Base-by-base conservation (phyloP, 2,888 invertebrate genomes). In the Psylliodes chrysocephalus region DNA sequence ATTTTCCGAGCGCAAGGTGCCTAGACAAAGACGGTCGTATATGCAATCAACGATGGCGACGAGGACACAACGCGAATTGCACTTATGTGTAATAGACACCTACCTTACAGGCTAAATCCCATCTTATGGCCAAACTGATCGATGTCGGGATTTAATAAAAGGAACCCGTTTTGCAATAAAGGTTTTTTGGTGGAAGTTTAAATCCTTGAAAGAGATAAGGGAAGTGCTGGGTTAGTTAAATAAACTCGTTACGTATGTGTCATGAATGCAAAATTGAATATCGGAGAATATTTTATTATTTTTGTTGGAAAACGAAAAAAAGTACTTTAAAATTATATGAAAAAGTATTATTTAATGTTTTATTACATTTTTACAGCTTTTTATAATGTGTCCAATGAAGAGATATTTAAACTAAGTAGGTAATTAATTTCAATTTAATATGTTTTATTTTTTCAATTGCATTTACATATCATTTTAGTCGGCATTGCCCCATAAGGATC, bases 101-200 rank as follows among this genome's bases (percentile, higher is more conserved):
- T 75, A 71, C 72, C 71, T 73, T 71, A 70, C 71, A 67, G 70
- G 68, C 71, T 73, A 74, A 78, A 78, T 77, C 76, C 77, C 70
- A 55, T 66, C 68, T 76, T 78, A 78, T 75, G 73, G 75, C 70
- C 74, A 66, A 72, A 70, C 75, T 79, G 79, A 79, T 79, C 76
- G 77, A 79, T 78, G 77, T 74, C 64, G 69, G 77, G 78, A 78
- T 78, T 80, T 79, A 78, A 79, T 78, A 78, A 77, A 78, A 78
- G 75, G 73, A 70, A 75, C 70, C 70, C 66, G 67, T 73, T 70
- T 74, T 73, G 77, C 77, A 75, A 78, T 78, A 77, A 77, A 75
- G 73, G 75, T 71, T 76, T 75, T 75, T 75, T 74, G 15, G 28
- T 14, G 55, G 22, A 22, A 49, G 22, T 49, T 49, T n/a, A 35